Evolutionary conservation across 2,113 vertebrate species (phyloP).

Genomic region (Syngnathus typhle): DNA sequence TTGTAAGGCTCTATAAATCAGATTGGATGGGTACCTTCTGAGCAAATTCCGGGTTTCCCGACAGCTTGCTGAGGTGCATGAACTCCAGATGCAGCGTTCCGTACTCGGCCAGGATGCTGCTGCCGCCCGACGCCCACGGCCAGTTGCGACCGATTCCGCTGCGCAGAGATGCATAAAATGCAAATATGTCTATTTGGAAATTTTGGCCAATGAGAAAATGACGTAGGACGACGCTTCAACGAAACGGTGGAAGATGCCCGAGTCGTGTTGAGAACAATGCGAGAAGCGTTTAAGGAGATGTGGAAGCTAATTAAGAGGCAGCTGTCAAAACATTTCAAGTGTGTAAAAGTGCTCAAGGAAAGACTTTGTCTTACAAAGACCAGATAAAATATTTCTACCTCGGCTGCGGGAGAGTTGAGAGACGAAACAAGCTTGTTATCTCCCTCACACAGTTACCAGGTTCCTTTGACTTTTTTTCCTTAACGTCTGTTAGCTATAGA

Average conservation of each 20-base stretch:
- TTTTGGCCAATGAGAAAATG: too few species aligned
- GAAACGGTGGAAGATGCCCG: too few species aligned
- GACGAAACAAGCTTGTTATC: not conserved
- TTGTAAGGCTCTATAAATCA: not conserved
- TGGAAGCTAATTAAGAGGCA: conserved; percentile 5
- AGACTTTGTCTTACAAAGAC: conserved; percentile 1
- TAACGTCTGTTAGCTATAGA: not conserved
- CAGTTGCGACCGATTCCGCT: conserved; percentile 95
- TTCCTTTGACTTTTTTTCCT: not conserved
- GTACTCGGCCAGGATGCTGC: conserved; percentile 97
- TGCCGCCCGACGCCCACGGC: conserved; percentile 97
- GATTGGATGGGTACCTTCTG: conserved; percentile 79
- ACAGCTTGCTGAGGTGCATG: conserved; percentile 87
- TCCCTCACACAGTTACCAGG: not conserved
- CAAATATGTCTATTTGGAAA: not conserved
- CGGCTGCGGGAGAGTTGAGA: not conserved
- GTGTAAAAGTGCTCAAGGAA: not conserved
- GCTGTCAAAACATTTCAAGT: conserved; percentile 3
- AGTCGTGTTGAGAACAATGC: not conserved
- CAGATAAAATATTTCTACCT: conserved; percentile 3
- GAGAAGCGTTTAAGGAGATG: not conserved
- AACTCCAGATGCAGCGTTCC: conserved; percentile 96
- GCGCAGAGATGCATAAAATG: conserved; percentile 6
- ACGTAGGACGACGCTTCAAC: too few species aligned
- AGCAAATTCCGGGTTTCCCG: conserved; percentile 86